These are phyloP conservation scores for Myioborus melanocephalus DNA, from an alignment of 2,797 vertebrate genomes.

Conservation along the genomic window DNA sequence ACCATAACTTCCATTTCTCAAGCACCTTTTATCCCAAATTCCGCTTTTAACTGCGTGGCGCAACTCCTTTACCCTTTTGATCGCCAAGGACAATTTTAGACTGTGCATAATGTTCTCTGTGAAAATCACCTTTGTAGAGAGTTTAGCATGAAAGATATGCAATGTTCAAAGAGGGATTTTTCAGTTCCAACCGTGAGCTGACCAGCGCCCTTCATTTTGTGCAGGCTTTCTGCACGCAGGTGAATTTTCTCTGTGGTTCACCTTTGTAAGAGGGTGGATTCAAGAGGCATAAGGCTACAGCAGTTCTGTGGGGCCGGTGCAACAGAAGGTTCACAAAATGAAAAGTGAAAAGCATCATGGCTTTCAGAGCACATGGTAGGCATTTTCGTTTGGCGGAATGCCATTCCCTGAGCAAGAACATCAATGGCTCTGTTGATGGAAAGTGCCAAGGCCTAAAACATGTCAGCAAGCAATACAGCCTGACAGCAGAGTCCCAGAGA, in stretches of 20 bases:
- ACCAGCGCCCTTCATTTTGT: neutral
- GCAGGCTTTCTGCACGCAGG: neutral
- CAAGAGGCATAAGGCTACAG: neutral
- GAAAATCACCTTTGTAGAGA: conserved; percentile 12
- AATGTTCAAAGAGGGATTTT: neutral
- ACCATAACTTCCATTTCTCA: neutral
- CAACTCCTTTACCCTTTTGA: neutral
- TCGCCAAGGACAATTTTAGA: neutral
- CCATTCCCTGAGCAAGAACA: neutral
- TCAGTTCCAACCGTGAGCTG: neutral
- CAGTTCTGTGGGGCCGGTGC: neutral
- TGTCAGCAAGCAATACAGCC: neutral
- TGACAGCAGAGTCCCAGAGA: neutral
- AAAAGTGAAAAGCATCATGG: neutral
- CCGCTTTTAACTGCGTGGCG: neutral
- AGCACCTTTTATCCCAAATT: conserved; percentile 11
- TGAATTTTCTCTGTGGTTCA: neutral
- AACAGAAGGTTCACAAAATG: neutral
- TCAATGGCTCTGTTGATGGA: neutral
- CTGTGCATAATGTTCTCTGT: neutral
- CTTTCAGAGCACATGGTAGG: neutral
- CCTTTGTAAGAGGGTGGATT: rapidly evolving
- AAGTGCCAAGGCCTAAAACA: conserved; percentile 3
- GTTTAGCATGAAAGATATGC: neutral
- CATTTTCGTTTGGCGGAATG: neutral